Base-by-base conservation (phyloP, 2,888 invertebrate genomes). In the Drosophila cognata region DNA sequence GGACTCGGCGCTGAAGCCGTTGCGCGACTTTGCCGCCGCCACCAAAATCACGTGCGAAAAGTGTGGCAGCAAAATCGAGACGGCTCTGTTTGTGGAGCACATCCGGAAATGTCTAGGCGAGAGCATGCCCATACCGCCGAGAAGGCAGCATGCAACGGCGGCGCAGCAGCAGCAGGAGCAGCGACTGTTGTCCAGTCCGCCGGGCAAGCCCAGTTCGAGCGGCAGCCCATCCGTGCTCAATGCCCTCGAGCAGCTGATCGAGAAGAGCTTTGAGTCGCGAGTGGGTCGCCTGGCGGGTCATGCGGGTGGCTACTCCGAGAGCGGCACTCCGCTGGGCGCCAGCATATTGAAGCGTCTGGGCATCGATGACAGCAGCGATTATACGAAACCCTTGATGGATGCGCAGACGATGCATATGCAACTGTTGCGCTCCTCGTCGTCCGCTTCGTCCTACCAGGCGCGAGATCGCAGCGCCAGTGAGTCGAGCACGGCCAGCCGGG, bases 191-290 rank as follows among this genome's bases (percentile, higher is more conserved):
- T 93, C 94, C 33, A 95, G 94, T 71, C 95, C 95, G n/a, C 46
- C 62, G 8, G 89, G 78, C 8, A 84, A 94, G 94, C 74, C 96
- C 31, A 61, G 18, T 5, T 25, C 58, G 95, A 95, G 95, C 33
- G 38, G 75, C 31, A 57, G 97, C 2, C 97, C 97, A 16, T 98
- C 98, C 2, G 98, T 99, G 57, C 94, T 99, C 57, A 98, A 98
- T 92, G 99, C 99, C 59, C 97, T 99, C 92, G 99, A 99, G 93
- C 98, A 98, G 92, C 94, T 99, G 87, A 99, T 99, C 92, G 98
- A 99, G 92, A 98, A 98, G 93, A 99, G 98, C 93, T 99, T 99
- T 92, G 98, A 98, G 92, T 97, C 97, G 7, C 94, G 97, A 65
- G 95, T 96, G 28, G 95, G 97, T 48, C 97, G 97, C 91, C 68